Percentiles rank a stretch among this genome's conserved stretches.
Conservation (phyloP, 2,113 vertebrate genomes). For the Cheirogaleus medius region DNA sequence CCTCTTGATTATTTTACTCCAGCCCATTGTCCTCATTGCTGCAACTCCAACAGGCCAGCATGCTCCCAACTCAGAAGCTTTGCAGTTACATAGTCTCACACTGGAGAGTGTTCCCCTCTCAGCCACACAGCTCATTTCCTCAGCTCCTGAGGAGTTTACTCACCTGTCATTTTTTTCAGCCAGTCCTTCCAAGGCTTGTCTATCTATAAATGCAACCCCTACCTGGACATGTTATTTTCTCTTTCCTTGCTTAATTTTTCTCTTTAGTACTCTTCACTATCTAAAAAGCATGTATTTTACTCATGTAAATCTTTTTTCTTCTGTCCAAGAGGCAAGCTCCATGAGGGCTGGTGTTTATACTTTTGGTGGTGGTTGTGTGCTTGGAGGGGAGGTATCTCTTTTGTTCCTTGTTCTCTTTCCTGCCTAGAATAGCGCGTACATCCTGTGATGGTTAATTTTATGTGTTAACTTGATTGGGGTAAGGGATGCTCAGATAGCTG, state of each 20-base stretch:
- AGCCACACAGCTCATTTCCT: rapidly evolving
- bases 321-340: background rate
- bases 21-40: background rate
- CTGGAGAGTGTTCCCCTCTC: background rate
- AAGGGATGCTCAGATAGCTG: too few species aligned
- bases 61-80: background rate
- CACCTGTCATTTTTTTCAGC: background rate
- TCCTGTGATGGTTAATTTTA: background rate
- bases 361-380: background rate
- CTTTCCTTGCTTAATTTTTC: background rate
- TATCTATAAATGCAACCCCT: background rate
- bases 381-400: background rate
- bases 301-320: background rate
- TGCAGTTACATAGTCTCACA: background rate
- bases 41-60: background rate
- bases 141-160: background rate
- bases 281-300: background rate
- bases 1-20: background rate
- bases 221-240: background rate
- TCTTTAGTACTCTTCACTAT: background rate
- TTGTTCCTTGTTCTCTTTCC: background rate
- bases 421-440: background rate
- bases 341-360: background rate
- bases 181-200: background rate
- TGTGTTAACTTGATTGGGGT: too few species aligned